Evolutionary conservation across 2,888 invertebrate genomes (phyloP), one percentile per base, ranked within the genome.

Genomic region (Sminthurinus aureus): DNA sequence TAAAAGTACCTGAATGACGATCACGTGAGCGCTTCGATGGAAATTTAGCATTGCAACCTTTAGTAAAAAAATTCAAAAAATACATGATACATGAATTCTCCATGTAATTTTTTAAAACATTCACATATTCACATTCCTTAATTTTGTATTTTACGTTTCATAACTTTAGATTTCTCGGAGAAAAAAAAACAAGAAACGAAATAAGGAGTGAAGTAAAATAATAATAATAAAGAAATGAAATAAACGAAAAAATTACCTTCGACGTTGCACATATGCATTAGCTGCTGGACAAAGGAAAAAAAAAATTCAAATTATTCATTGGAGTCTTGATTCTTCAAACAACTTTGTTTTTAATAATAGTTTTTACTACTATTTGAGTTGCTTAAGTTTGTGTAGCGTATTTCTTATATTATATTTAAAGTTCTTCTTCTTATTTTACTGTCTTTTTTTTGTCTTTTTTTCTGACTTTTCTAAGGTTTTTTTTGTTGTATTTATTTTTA

Each of bases 221-320:
- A 1, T 38, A 38, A 38, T 38, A 38, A 38, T 38, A 38, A 38
- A 38, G 38, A 38, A 38, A 38, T 38, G 38, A 38, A 38, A 38
- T 38, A 38, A 38, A 11, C 67, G 67, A 22, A n/a, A 20, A 20
- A 20, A 90, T 98, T 98, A 0, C 98, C 97, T 87, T 97, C 97
- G 50, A 97, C 95, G 89, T 95, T 96, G 91, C 98, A 98, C 90
- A 96, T 96, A 91, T 98, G 98, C 95, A 97, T 96, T 85, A 98
- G 91, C 91, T 88, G 84, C 84, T 83, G 38, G 38, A 38, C 38
- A 38, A 38, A 38, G 38, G 38, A 38, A 38, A 38, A 38, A 38
- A 38, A 1, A 38, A n/a, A n/a, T n/a, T n/a, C 6, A 6, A 38
- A 38, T 38, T 38, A 38, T 38, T 4, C 1, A 38, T 38, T 38